Conservation (phyloP, 2,797 vertebrate genomes). For the Salmo trutta region DNA sequence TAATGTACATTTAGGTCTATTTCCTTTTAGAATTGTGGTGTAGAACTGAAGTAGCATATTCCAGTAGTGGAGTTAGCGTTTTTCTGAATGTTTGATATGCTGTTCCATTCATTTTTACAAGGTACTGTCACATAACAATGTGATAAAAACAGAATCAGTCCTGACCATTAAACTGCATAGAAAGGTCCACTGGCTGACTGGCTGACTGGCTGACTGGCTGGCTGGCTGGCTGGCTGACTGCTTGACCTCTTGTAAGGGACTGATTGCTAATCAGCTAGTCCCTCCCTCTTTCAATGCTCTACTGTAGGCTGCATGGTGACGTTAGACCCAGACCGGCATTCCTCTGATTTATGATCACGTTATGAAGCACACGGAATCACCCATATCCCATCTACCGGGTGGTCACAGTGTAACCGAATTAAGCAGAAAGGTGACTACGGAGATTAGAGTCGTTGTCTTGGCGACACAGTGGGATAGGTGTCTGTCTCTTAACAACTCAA, state of each 20-base stretch:
- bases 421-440: too few relatives aligned
- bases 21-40: neutral
- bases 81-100: too few relatives aligned
- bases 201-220: too few relatives aligned
- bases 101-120: neutral
- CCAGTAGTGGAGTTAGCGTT: neutral
- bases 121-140: neutral
- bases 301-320: neutral
- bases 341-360: neutral
- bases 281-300: neutral
- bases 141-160: neutral
- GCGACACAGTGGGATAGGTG: too few relatives aligned
- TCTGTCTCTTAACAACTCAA: too few relatives aligned
- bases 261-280: neutral
- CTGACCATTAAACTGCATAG: neutral
- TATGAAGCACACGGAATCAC: neutral
- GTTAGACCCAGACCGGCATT: neutral
- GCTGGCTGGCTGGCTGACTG: neutral
- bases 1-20: too few relatives aligned
- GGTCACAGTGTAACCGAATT: too few relatives aligned
- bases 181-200: neutral
- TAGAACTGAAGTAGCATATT: neutral
- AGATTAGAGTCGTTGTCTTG: too few relatives aligned
- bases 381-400: too few relatives aligned
- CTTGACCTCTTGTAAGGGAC: neutral